Percentiles rank a stretch among this genome's conserved stretches.
phyloP scores from a whole-genome alignment of 2,888 invertebrate species.

The Sesamia inferens region DNA sequence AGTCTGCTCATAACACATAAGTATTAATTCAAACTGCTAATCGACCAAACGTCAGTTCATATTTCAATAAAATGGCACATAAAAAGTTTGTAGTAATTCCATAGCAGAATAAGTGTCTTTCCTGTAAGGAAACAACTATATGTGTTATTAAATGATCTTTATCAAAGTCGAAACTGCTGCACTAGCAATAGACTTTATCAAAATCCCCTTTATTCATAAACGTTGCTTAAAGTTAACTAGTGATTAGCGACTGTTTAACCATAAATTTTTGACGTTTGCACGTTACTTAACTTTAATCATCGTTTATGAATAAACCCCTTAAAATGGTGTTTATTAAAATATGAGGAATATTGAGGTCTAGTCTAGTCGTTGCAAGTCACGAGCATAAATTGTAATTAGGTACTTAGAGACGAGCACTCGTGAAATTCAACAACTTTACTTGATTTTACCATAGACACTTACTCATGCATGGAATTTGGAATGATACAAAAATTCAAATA shows the following conservation, averaged over 20 bases:
- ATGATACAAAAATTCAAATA: slow-evolving; percentile 26
- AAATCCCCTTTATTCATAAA: no score
- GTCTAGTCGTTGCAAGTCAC: not conserved
- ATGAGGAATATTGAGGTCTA: no score
- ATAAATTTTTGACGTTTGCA: no score
- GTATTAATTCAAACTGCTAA: not conserved
- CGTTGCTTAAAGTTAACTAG: no score
- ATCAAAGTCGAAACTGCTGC: no score
- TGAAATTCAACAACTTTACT: slow-evolving; percentile 1
- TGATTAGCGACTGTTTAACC: no score
- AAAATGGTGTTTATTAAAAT: no score
- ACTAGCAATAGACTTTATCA: no score
- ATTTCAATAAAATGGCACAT: not conserved
- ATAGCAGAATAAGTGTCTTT: not conserved
- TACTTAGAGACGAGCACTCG: not conserved
- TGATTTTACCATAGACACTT: slow-evolving; percentile 6
- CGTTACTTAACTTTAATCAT: no score
- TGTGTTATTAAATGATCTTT: no score
- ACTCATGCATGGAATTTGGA: slow-evolving; percentile 13
- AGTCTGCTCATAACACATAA: not conserved
- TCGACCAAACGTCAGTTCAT: not conserved
- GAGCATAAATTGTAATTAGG: not conserved
- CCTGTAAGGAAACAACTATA: no score
- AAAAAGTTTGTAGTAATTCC: not conserved
- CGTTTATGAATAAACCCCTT: no score